phyloP scores from a whole-genome alignment of 2,113 vertebrate genomes.

The Baryphthengus martii region DNA sequence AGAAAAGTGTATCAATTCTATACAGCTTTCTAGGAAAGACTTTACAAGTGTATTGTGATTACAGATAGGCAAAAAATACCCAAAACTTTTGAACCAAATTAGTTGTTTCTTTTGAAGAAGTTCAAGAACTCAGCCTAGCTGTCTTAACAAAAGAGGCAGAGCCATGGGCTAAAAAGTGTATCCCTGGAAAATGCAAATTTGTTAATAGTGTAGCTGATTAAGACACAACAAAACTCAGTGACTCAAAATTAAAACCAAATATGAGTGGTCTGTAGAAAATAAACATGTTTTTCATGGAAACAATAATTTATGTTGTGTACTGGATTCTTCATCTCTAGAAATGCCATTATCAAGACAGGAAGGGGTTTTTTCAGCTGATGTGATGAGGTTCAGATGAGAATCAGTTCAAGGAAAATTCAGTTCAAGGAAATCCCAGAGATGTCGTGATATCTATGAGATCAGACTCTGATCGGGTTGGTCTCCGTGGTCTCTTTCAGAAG shows the following conservation, averaged over 20 bases:
- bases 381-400: neutral
- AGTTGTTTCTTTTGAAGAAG: neutral
- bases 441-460: neutral
- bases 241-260: neutral
- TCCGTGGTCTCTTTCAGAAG: neutral
- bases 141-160: neutral
- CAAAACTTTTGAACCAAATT: neutral
- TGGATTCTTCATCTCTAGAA: neutral
- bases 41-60: neutral
- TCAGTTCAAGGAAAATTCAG: neutral
- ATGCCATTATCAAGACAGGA: neutral
- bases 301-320: neutral
- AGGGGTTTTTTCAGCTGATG: neutral
- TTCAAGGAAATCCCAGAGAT: slow-evolving; percentile 16
- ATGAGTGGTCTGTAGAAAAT: neutral
- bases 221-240: neutral
- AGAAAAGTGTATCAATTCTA: neutral
- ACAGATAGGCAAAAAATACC: neutral
- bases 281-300: neutral
- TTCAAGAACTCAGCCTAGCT: neutral
- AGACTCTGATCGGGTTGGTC: neutral
- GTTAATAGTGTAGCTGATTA: neutral
- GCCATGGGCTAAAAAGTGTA: neutral
- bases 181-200: neutral
- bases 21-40: neutral